Evolutionary conservation across 2,888 invertebrate species (phyloP).

Genomic region (Hydrotaea diabolus): DNA sequence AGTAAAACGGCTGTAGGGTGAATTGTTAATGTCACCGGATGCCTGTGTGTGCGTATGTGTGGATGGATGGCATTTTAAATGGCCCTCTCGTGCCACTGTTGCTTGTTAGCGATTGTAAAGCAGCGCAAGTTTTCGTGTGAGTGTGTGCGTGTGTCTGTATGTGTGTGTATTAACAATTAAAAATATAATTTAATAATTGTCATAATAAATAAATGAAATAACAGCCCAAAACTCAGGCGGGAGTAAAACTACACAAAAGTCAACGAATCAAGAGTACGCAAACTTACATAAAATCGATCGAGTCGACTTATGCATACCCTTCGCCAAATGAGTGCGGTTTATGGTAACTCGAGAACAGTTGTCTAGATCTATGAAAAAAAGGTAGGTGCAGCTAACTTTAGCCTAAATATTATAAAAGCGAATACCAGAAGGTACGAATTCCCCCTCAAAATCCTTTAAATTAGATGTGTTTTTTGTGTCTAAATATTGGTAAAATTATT

Average conservation of each 20-base stretch:
- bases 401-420: too few relatives aligned
- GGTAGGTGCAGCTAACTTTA: too few relatives aligned
- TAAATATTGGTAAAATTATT: too few relatives aligned
- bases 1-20: not conserved
- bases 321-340: not conserved
- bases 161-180: conserved; percentile 26
- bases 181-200: conserved; percentile 43
- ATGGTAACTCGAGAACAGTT: too few relatives aligned
- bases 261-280: not conserved
- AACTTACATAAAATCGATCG: not conserved
- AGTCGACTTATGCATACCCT: not conserved
- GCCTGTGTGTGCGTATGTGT: not conserved
- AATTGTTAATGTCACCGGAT: not conserved
- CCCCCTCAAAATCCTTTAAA: too few relatives aligned
- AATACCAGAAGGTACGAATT: too few relatives aligned
- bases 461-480: too few relatives aligned
- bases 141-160: not conserved
- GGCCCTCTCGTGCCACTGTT: not conserved
- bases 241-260: not conserved
- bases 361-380: too few relatives aligned
- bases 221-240: conserved; percentile 4
- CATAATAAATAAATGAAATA: conserved; percentile 43
- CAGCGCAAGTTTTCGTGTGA: not conserved
- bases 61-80: conserved; percentile 17
- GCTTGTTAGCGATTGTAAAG: too few relatives aligned